Conservation (phyloP, 2,888 invertebrate species). For the Elegia similella region DNA sequence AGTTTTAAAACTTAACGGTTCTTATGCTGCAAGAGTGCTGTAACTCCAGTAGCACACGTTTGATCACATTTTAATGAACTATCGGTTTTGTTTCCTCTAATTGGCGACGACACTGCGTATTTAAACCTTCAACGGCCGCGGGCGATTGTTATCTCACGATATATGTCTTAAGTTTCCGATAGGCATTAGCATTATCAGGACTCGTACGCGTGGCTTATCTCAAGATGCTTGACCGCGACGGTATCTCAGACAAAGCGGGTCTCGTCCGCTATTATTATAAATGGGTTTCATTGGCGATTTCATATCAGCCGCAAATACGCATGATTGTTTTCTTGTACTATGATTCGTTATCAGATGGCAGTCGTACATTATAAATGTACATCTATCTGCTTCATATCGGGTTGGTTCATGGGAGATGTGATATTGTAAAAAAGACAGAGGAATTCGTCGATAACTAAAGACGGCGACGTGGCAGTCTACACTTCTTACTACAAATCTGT, state of each 20-base stretch:
- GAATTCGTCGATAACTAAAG: too few relatives aligned
- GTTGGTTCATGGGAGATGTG: too few relatives aligned
- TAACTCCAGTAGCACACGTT: too few relatives aligned
- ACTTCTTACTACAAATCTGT: too few relatives aligned
- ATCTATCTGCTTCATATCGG: too few relatives aligned
- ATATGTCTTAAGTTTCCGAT: slow-evolving; percentile 32
- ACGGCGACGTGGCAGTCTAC: too few relatives aligned
- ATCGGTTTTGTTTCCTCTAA: not conserved
- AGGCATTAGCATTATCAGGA: slow-evolving; percentile 27
- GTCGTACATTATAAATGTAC: too few relatives aligned
- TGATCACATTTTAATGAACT: not conserved
- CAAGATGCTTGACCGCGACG: slow-evolving; percentile 22
- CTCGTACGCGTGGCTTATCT: slow-evolving; percentile 26
- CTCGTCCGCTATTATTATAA: not conserved
- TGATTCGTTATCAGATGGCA: not conserved
- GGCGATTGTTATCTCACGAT: slow-evolving; percentile 23
- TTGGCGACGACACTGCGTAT: not conserved
- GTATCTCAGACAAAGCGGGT: slow-evolving; percentile 1
- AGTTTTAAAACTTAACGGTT: too few relatives aligned
- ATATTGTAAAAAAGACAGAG: too few relatives aligned
- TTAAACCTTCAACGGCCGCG: slow-evolving; percentile 2
- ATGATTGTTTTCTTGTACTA: not conserved
- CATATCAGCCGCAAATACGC: not conserved
- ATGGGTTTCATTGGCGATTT: slow-evolving; percentile 8
- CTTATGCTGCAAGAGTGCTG: too few relatives aligned